Evolutionary conservation across 53 echinoderm and acorn worm genomes (phyloP).

Genomic region (Paelopatides confundens): DNA sequence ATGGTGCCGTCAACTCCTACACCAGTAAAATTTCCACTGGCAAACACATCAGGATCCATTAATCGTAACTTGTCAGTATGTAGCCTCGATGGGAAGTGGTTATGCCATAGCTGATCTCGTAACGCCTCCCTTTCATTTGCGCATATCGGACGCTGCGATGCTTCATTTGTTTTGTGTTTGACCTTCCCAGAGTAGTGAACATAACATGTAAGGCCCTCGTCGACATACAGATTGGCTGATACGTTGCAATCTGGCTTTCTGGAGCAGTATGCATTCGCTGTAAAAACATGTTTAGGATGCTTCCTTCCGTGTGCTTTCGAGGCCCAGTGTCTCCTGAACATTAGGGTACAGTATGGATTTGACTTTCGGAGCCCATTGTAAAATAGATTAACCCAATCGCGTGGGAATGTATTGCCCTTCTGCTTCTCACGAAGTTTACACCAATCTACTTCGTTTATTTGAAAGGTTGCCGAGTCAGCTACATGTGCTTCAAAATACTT

Average conservation of each 20-base stretch:
- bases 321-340: conserved; percentile 7
- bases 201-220: not conserved
- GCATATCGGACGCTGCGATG: not conserved
- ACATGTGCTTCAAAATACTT: not conserved
- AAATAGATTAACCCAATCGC: conserved; percentile 2
- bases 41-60: not conserved
- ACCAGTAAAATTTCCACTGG: not conserved
- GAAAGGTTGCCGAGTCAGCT: not conserved
- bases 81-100: not conserved
- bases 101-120: not conserved
- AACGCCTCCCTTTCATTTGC: not conserved
- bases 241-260: not conserved
- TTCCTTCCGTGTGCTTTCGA: not conserved
- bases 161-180: not conserved
- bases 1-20: not conserved
- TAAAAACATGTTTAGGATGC: not conserved
- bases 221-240: not conserved
- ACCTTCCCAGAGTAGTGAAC: not conserved
- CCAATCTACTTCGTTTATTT: not conserved
- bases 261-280: not conserved
- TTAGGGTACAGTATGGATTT: conserved; percentile 7
- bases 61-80: not conserved
- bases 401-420: not conserved
- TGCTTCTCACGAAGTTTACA: not conserved
- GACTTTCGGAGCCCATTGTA: not conserved